Evolutionary conservation across 2,113 vertebrate genomes (phyloP), one percentile per base, ranked within the genome.

Genomic region (Phrynosoma platyrhinos): DNA sequence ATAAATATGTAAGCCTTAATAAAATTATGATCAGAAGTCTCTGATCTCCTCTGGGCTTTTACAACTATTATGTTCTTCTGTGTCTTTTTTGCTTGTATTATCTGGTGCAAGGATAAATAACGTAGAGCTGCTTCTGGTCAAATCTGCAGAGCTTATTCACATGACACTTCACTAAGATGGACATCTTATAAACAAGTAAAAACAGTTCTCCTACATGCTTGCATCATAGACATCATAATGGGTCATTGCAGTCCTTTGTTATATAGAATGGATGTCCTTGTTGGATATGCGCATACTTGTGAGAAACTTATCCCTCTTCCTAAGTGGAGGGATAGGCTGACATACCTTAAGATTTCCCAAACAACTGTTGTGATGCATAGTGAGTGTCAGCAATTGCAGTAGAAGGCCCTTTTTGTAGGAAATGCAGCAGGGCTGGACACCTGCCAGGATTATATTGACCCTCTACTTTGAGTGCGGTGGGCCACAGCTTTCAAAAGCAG

Each of bases 1-100:
- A 90, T 91, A 88, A 81, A 92, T 94, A 92, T 88, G 91, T 87
- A 95, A 94, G 94, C 94, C 94, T 95, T 95, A 96, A 95, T 96
- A 76, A 74, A 95, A 92, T 47, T 1, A 78, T 55, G 83, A 82
- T 92, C 83, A 76, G 92, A 91, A 87, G 86, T 88, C 0, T 9
- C 9, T 87, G 79, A 42, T 69, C 71, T 79, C 9, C 47, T 83
- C 80, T 74, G 4, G 91, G 6, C 66, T 85, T 62, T 32, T 0
- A 87, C 78, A 1, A 20, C 3, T 27, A 86, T 20, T 53, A 47
- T 74, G 75, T 0, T 62, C 58, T 14, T 13, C 16, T 62, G 13
- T 62, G 16, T 12, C 5, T 52, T 85, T 69, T 68, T 78, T 2
- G 5, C 27, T 68, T 75, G 32, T 62, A 52, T 23, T 52, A 25